Percentiles rank a stretch among this genome's conserved stretches.
Evolutionary conservation across 2,888 invertebrate genomes (phyloP).

Genomic region (Drosophila fulvimacula): DNA sequence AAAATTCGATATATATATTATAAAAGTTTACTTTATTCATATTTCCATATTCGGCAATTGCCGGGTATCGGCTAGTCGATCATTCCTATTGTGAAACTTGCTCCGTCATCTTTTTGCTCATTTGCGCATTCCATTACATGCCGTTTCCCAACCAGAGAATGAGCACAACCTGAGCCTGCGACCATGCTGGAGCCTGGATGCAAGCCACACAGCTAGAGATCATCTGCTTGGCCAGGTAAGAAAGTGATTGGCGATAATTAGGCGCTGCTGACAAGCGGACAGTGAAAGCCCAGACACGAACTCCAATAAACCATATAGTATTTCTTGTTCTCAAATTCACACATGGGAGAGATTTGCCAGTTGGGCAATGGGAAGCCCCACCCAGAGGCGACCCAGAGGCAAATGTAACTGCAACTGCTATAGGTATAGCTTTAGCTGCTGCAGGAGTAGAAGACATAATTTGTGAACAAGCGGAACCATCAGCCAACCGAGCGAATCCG

Average conservation of each 20-base stretch:
- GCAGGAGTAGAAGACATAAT: slow-evolving; percentile 43
- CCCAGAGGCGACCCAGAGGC: slow-evolving; percentile 1
- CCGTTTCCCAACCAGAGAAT: slow-evolving; percentile 70
- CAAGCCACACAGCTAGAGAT: slow-evolving; percentile 27
- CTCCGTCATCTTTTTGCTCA: slow-evolving; percentile 29
- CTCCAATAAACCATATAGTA: slow-evolving; percentile 23
- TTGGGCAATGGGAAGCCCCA: slow-evolving; percentile 11
- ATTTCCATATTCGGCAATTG: neutral
- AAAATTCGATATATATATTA: neutral
- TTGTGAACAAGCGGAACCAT: slow-evolving; percentile 48
- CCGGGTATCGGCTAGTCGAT: slow-evolving; percentile 33
- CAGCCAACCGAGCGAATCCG: slow-evolving; percentile 43
- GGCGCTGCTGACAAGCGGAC: slow-evolving; percentile 33
- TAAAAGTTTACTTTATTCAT: neutral
- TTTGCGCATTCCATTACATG: slow-evolving; percentile 59
- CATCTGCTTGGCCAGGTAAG: slow-evolving; percentile 54
- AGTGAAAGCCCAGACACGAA: slow-evolving; percentile 71
- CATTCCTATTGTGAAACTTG: neutral
- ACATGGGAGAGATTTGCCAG: neutral
- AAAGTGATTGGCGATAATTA: slow-evolving; percentile 71
- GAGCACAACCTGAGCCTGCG: slow-evolving; percentile 61
- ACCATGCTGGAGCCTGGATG: slow-evolving; percentile 16
- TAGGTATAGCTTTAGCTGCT: slow-evolving; percentile 3
- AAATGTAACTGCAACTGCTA: slow-evolving; percentile 15
- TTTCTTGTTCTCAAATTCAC: neutral